These are phyloP conservation scores for Taxidea taxus DNA, from an alignment of 2,113 vertebrate genomes.

Conservation along the genomic window DNA sequence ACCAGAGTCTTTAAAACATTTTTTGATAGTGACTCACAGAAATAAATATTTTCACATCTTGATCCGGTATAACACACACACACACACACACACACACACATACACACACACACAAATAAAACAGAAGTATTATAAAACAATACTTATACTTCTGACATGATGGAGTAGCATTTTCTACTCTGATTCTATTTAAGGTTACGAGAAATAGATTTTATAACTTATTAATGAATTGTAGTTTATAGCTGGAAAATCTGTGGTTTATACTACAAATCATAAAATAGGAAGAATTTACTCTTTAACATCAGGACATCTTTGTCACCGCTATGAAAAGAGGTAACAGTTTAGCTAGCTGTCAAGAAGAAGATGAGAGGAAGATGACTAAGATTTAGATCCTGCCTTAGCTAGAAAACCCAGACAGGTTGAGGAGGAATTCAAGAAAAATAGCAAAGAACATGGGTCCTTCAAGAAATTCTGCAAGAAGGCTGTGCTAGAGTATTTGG, in stretches of 20 bases:
- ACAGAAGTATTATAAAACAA: neutral
- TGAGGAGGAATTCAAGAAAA: neutral
- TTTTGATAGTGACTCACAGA: neutral
- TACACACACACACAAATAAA: neutral
- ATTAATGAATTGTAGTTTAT: neutral
- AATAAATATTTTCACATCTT: neutral
- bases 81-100: neutral
- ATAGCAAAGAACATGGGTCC: neutral
- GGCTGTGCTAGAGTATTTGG: neutral
- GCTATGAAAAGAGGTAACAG: neutral
- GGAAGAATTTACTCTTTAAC: constrained; percentile 4
- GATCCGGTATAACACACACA: neutral
- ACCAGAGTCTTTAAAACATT: neutral
- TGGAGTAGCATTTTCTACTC: neutral
- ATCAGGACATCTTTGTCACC: neutral
- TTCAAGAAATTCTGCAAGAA: neutral
- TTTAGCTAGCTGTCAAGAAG: neutral
- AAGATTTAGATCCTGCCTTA: neutral
- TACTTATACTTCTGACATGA: neutral
- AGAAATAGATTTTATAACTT: neutral
- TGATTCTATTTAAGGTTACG: constrained; percentile 4
- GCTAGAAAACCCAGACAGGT: neutral
- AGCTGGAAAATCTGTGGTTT: neutral
- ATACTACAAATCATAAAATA: neutral
- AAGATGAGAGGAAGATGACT: neutral